Conservation (phyloP, 2,888 invertebrate genomes). For the Smittia aterrima region DNA sequence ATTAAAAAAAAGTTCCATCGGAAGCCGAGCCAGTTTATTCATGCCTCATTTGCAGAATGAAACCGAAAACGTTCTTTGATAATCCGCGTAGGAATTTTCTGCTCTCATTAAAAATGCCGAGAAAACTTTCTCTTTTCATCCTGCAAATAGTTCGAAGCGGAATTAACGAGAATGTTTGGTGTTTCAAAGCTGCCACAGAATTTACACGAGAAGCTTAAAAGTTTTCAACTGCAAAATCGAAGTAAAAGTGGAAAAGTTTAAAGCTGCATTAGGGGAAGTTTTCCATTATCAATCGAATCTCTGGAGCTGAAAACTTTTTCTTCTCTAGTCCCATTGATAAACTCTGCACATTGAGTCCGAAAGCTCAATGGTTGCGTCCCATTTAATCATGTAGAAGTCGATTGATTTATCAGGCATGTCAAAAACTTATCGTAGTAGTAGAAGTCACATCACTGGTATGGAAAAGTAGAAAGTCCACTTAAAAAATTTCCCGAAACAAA, state of each 20-base stretch:
- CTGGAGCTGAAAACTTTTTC: neutral
- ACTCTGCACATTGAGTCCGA: neutral
- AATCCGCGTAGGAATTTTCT: too few species aligned
- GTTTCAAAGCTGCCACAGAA: neutral
- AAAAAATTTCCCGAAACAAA: neutral
- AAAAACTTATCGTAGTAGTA: neutral
- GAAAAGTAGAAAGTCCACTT: conserved; percentile 9
- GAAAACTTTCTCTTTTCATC: too few species aligned
- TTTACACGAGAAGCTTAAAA: neutral
- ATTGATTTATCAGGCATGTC: neutral
- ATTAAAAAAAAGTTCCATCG: neutral
- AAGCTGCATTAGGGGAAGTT: neutral
- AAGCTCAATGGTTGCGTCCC: neutral
- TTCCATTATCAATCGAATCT: neutral
- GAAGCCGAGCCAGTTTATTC: too few species aligned
- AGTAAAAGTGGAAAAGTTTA: neutral
- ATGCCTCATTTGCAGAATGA: too few species aligned
- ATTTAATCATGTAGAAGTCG: conserved; percentile 29
- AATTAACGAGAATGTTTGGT: too few species aligned
- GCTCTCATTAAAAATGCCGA: too few species aligned
- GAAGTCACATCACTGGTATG: neutral
- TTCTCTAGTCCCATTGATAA: neutral
- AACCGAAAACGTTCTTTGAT: too few species aligned
- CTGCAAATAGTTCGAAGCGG: too few species aligned
- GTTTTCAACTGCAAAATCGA: neutral